Evolutionary conservation across 2,888 invertebrate species (phyloP).

Genomic region (Drosophila ochracea): DNA sequence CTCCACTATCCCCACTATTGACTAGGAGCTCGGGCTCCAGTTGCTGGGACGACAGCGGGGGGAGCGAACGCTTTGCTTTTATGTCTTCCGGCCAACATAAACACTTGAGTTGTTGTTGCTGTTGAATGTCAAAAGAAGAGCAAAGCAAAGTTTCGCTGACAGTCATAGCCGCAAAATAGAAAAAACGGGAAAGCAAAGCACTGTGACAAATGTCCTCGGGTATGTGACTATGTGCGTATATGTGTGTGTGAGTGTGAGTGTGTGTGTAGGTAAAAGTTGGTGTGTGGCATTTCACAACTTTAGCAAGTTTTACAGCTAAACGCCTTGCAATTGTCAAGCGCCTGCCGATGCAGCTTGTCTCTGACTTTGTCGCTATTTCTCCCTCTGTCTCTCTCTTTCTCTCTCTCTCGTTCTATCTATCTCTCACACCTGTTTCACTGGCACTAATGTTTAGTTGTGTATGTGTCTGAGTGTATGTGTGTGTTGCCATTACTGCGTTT

Average conservation of each 20-base stretch:
- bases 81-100: conserved; percentile 83
- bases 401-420: neutral
- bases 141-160: conserved; percentile 74
- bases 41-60: conserved; percentile 2
- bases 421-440: conserved; percentile 45
- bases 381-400: conserved; percentile 1
- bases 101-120: conserved; percentile 71
- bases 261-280: conserved; percentile 59
- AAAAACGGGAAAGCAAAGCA: conserved; percentile 39
- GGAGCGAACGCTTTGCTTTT: conserved; percentile 62
- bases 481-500: conserved; percentile 67
- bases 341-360: conserved; percentile 44
- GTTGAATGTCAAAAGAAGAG: conserved; percentile 60
- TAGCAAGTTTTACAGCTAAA: conserved; percentile 77
- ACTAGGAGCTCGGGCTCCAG: conserved; percentile 2
- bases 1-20: conserved; percentile 43
- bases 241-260: conserved; percentile 21
- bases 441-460: conserved; percentile 7
- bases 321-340: conserved; percentile 77
- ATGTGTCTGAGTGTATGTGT: conserved; percentile 16
- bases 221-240: conserved; percentile 35
- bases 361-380: conserved; percentile 18
- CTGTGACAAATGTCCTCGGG: conserved; percentile 73
- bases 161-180: conserved; percentile 60
- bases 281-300: conserved; percentile 66